These are phyloP conservation scores for Stegodyphus dumicola DNA, from an alignment of 1,140 invertebrate species.

Conservation along the genomic window DNA sequence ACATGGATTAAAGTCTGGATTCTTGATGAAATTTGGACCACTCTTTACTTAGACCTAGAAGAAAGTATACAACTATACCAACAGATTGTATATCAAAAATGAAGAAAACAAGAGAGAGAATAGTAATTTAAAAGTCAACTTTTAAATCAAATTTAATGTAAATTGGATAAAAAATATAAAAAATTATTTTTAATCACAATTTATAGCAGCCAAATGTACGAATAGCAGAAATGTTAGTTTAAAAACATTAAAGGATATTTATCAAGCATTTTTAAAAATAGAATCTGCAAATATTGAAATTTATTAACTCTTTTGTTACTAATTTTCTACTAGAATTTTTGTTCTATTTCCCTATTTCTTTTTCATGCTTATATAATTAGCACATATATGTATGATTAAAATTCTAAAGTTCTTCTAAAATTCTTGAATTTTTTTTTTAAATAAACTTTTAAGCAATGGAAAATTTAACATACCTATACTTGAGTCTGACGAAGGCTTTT, in stretches of 20 bases:
- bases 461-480: constrained; percentile 29
- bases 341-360: too few relatives aligned
- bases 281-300: too few relatives aligned
- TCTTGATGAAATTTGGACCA: not conserved
- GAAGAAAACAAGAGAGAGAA: too few relatives aligned
- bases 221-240: too few relatives aligned
- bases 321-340: too few relatives aligned
- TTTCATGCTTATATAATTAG: too few relatives aligned
- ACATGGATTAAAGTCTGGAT: not conserved
- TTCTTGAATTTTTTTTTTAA: too few relatives aligned
- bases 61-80: not conserved
- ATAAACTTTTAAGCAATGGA: not conserved
- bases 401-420: too few relatives aligned
- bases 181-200: not conserved
- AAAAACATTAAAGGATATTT: too few relatives aligned
- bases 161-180: not conserved
- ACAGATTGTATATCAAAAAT: not conserved
- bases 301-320: too few relatives aligned
- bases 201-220: not conserved
- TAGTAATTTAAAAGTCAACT: not conserved
- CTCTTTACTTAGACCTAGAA: not conserved
- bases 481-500: constrained; percentile 62
- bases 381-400: too few relatives aligned
- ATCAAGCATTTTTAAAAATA: too few relatives aligned
- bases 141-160: not conserved